Percentiles rank a stretch among this genome's conserved stretches.
phyloP scores from a whole-genome alignment of 2,113 vertebrate species.

The Coryphaenoides rupestris region DNA sequence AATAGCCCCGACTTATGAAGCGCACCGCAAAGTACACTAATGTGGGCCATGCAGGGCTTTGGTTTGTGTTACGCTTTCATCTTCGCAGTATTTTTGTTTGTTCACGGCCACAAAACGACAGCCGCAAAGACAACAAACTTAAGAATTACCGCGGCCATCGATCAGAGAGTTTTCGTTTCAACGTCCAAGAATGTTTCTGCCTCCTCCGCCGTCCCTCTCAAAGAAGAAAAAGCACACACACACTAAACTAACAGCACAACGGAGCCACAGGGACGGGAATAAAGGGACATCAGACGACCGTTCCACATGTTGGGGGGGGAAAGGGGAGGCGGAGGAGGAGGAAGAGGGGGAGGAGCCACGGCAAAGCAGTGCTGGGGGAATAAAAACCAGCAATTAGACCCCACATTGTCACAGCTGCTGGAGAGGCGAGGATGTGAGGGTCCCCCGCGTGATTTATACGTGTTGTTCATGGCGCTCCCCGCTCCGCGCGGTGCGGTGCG shows the following conservation, averaged over 20 bases:
- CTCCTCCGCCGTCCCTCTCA: constrained; percentile 6
- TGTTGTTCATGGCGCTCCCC: not conserved
- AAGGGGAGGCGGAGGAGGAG: too few relatives aligned
- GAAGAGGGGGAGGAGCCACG: constrained; percentile 1
- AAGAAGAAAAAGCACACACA: not conserved
- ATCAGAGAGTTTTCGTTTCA: constrained; percentile 23
- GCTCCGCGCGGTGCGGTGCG: too few relatives aligned
- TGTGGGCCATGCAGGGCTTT: too few relatives aligned
- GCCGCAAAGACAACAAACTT: constrained; percentile 34
- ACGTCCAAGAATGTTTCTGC: constrained; percentile 22
- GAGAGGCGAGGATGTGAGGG: constrained; percentile 7
- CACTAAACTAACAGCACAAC: not conserved
- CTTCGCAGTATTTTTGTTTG: too few relatives aligned
- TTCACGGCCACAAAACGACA: constrained; percentile 32
- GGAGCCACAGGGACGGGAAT: constrained; percentile 14
- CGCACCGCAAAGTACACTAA: too few relatives aligned
- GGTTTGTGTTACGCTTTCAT: too few relatives aligned
- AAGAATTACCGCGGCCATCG: constrained; percentile 33
- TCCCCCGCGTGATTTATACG: constrained; percentile 7
- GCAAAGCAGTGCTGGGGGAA: not conserved
- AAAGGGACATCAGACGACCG: constrained; percentile 19
- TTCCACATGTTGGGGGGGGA: constrained; percentile 17
- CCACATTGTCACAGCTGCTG: constrained; percentile 17
- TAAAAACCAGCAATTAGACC: constrained; percentile 13
- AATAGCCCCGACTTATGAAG: not conserved